Base-by-base conservation (phyloP, 2,113 vertebrate species). In the Motacilla tschutschensis region DNA sequence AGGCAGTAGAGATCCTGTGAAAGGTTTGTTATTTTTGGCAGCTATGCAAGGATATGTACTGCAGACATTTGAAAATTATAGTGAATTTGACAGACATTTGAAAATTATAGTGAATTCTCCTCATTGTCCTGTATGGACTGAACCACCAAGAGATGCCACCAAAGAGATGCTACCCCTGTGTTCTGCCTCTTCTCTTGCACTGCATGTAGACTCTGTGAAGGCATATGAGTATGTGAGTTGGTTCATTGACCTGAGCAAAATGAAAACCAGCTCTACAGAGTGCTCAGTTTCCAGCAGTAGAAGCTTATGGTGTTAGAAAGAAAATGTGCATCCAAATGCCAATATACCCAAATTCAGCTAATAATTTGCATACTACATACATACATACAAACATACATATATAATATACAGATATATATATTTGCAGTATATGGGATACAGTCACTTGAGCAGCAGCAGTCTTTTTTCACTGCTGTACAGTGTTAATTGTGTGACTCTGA, bases 211-310 rank as follows among this genome's bases (percentile, higher is more conserved):
- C 13, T n/a, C 40, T 11, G 17, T 58, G 44, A 29, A 46, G 53
- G 25, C 0, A 1, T 14, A 12, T 26, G 65, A 11, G 4, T 54
- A 11, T 14, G 7, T 8, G n/a, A 60, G 5, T 31, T 36, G 33
- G 26, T 60, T 74, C 5, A 2, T 8, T 71, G 26, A 24, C 26
- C n/a, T 7, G 6, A 71, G 40, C 28, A 92, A 63, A 57, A n/a
- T 1, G 1, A 59, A 82, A 79, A 31, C 0, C 40, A 63, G 9
- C 22, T 85, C 40, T 38, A 14, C 11, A n/a, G 63, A 58, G 35
- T 53, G 24, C 12, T 70, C 50, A 5, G 10, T 46, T 71, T 75
- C 43, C 22, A 41, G 44, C 31, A 73, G 35, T 13, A 50, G 40
- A 65, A 79, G 12, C 24, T 48, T 12, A 6, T 21, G 13, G 4